Conservation (phyloP, 2,888 invertebrate genomes). For the Galeopsomyia nigrocyanea region DNA sequence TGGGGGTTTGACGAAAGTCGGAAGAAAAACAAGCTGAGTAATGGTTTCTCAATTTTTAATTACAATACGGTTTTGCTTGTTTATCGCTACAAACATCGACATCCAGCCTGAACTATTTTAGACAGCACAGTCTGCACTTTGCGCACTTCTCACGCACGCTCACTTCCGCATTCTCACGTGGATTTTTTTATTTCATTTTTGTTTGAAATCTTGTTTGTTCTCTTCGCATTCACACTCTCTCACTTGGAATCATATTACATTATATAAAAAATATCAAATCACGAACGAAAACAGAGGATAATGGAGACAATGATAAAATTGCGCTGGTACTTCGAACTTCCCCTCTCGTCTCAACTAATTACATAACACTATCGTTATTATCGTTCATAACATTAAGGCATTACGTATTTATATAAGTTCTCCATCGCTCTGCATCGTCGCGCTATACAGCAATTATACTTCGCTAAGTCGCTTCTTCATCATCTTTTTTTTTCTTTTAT, state of each 20-base stretch:
- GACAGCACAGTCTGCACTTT: conserved; percentile 64
- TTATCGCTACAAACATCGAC: conserved; percentile 68
- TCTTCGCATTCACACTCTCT: conserved; percentile 34
- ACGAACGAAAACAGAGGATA: conserved; percentile 60
- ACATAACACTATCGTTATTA: conserved; percentile 66
- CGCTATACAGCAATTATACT: conserved; percentile 62
- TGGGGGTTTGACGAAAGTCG: not conserved
- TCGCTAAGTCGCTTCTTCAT: conserved; percentile 58
- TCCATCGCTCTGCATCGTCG: conserved; percentile 58
- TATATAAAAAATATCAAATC: conserved; percentile 62
- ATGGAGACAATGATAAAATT: conserved; percentile 58
- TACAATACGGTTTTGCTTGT: conserved; percentile 64
- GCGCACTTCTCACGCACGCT: conserved; percentile 52
- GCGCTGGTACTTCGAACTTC: conserved; percentile 45
- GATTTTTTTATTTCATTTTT: conserved; percentile 2
- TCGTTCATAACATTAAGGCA: conserved; percentile 68
- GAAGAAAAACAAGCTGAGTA: conserved; percentile 51
- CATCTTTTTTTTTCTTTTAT: conserved; percentile 5
- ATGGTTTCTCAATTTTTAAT: conserved; percentile 67
- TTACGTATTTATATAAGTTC: conserved; percentile 67
- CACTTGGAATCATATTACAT: conserved; percentile 56
- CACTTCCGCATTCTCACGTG: conserved; percentile 26
- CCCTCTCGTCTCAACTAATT: conserved; percentile 57
- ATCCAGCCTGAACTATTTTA: conserved; percentile 68
- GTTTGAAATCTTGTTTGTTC: not conserved